These are phyloP conservation scores for Drosophila suzukii DNA, from an alignment of 1,140 invertebrate genomes.

Conservation along the genomic window DNA sequence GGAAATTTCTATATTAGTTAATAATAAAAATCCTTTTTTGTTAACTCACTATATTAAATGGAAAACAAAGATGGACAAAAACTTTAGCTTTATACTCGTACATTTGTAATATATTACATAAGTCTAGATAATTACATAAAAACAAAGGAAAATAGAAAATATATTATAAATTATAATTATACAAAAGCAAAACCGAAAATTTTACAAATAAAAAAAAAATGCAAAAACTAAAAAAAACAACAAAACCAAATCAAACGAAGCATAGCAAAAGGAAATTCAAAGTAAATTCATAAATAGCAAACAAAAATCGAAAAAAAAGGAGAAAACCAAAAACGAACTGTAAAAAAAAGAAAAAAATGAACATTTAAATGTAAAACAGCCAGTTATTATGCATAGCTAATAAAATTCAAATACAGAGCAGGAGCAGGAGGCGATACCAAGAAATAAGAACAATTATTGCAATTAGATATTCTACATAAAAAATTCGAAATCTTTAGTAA, in stretches of 20 bases:
- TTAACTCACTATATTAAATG: conserved; percentile 68
- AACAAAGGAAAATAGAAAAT: conserved; percentile 53
- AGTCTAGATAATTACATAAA: conserved; percentile 81
- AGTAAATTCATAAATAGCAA: conserved; percentile 50
- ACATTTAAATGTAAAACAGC: conserved; percentile 79
- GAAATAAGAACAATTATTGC: conserved; percentile 54
- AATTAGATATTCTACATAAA: conserved; percentile 81
- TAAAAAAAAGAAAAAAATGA: conserved; percentile 35
- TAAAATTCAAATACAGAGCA: conserved; percentile 51
- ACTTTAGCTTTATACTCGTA: conserved; percentile 84
- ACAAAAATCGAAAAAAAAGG: conserved; percentile 37
- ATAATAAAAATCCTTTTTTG: conserved; percentile 78
- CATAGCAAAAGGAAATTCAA: conserved; percentile 75
- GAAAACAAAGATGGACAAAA: conserved; percentile 67
- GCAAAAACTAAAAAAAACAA: conserved; percentile 39
- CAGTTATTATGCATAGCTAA: conserved; percentile 76
- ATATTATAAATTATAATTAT: conserved; percentile 63
- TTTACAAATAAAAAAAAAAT: conserved; percentile 53
- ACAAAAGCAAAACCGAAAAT: conserved; percentile 51
- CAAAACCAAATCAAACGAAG: conserved; percentile 72
- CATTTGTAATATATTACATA: conserved; percentile 84
- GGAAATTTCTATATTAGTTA: conserved; percentile 79
- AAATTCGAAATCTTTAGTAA: conserved; percentile 69
- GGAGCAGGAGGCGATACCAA: conserved; percentile 19
- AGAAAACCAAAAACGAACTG: conserved; percentile 58